Evolutionary conservation across 2,113 vertebrate genomes (phyloP).

Genomic region (Thamnophis sirtalis): DNA sequence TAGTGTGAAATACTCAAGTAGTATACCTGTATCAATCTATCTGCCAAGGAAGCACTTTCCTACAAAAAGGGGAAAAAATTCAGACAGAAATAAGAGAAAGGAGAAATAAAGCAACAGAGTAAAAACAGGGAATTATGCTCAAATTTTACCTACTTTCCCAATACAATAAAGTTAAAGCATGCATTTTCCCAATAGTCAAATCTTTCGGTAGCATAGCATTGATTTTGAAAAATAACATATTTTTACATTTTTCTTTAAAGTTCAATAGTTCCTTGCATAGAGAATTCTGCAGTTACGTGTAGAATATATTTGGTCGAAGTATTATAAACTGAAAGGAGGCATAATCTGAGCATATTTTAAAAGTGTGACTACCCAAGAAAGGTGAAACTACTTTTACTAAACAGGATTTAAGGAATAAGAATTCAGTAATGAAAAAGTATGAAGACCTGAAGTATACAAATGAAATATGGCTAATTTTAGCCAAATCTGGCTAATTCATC

Average conservation of each 20-base stretch:
- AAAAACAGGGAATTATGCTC: constrained; percentile 72
- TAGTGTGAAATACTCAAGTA: constrained; percentile 67
- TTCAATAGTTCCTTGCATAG: not conserved
- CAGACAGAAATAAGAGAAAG: constrained; percentile 79
- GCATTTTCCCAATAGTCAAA: not conserved
- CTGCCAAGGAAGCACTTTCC: constrained; percentile 99
- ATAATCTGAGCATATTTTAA: constrained; percentile 71
- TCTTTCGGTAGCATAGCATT: not conserved
- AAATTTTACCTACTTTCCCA: constrained; percentile 73
- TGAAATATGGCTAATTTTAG: not conserved
- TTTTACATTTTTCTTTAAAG: not conserved
- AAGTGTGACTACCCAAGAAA: constrained; percentile 52
- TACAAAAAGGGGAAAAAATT: constrained; percentile 90
- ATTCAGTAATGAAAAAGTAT: constrained; percentile 45
- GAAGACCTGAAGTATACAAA: constrained; percentile 15
- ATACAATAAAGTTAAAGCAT: constrained; percentile 2
- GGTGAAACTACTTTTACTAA: constrained; percentile 35
- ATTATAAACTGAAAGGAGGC: constrained; percentile 42
- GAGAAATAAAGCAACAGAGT: constrained; percentile 70
- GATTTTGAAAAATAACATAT: not conserved
- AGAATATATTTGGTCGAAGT: accelerated
- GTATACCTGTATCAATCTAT: constrained; percentile 99
- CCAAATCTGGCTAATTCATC: constrained; percentile 13
- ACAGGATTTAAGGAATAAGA: constrained; percentile 62
- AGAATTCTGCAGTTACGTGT: not conserved